phyloP scores from a whole-genome alignment of 92 coral and sea anemone species.

The Phenganax marumi region DNA sequence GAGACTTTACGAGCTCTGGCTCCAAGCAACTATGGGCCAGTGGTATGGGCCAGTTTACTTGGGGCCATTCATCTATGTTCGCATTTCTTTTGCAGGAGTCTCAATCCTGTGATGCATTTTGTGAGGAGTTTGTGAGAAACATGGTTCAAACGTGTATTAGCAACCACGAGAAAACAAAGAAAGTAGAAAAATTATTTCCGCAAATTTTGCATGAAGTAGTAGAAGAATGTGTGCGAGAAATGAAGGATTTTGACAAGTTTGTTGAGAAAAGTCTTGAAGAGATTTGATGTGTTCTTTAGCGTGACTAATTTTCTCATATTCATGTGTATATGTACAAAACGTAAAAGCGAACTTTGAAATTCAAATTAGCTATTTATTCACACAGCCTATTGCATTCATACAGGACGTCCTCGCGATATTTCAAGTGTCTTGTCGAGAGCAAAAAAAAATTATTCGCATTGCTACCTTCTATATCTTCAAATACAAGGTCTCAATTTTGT shows the following conservation, averaged over 20 bases:
- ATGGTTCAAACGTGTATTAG: constrained; percentile 69
- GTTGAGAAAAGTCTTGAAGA: constrained; percentile 68
- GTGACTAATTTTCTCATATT: too few species aligned
- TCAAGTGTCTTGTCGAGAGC: too few species aligned
- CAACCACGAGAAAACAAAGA: constrained; percentile 70
- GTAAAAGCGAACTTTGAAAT: too few species aligned
- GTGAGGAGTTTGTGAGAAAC: constrained; percentile 76
- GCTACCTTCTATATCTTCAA: too few species aligned
- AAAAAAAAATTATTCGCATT: too few species aligned
- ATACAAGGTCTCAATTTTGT: too few species aligned
- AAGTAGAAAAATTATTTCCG: constrained; percentile 73
- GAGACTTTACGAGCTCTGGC: too few species aligned
- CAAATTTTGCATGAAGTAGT: constrained; percentile 70
- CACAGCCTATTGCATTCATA: too few species aligned
- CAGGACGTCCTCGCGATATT: too few species aligned
- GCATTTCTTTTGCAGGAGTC: constrained; percentile 60
- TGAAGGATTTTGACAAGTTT: constrained; percentile 62
- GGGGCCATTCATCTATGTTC: background rate
- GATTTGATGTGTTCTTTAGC: constrained; percentile 20
- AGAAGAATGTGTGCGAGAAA: constrained; percentile 59
- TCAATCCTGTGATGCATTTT: constrained; percentile 63
- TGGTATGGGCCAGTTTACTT: background rate
- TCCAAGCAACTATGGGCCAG: too few species aligned
- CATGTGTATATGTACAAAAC: too few species aligned
- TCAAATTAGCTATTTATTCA: too few species aligned